Base-by-base conservation (phyloP, 2,888 invertebrate genomes). In the Syritta pipiens region DNA sequence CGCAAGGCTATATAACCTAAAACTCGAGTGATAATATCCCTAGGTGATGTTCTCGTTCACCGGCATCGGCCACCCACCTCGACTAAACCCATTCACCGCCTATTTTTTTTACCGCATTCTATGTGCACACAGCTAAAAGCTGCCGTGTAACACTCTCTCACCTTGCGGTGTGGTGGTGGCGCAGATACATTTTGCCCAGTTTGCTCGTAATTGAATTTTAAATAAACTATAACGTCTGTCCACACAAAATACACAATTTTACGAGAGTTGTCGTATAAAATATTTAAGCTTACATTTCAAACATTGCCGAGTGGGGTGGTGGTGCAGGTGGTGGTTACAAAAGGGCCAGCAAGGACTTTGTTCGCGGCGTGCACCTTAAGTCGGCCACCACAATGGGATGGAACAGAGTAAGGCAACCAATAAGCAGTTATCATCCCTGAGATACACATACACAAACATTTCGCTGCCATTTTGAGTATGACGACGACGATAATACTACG, bases 141-240 rank as follows among this genome's bases (percentile, higher is more conserved):
- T 62, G 60, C 53, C 40, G 48, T 48, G 30, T 48, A 46, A 48
- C 32, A 62, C 35, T 59, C 59, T 32, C 32, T 40, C 44, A 46
- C 60, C 17, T 17, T 51, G 51, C 17, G 71, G 40, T 57, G 44
- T 5, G 4, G 37, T 6, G 35, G 30, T 26, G 44, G 17, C 55
- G 60, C 49, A 72, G 74, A 68, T 62, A 79, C 67, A 74, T 79
- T 79, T 72, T 72, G 77, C 72, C 77, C 77, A 74, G 79, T 79
- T 74, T 79, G 79, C 62, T 79, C 84, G 85, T 88, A 87, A 87
- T 88, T 87, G 88, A 88, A 87, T 87, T 87, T 87, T 88, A 86
- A 88, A 88, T 87, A 87, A 88, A 86, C 86, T 85, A 79, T 79
- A 79, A 72, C 79, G 79, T 79, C 74, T 68, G 79, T 79, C 79